Evolutionary conservation across 2,888 invertebrate genomes (phyloP).

Genomic region (Gryllus longicercus): DNA sequence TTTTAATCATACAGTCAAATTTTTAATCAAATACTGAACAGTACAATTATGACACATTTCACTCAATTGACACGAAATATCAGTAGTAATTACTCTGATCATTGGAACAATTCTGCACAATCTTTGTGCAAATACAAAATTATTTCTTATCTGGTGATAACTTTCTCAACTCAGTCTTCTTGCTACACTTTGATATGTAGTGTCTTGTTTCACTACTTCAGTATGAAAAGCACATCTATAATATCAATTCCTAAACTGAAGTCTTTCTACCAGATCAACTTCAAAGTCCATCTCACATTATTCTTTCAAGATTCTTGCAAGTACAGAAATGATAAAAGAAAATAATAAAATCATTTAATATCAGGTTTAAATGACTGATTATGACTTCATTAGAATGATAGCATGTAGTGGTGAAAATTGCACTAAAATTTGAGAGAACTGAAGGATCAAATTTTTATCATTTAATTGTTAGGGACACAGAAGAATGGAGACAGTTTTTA

Average conservation of each 20-base stretch:
- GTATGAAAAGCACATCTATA: not conserved
- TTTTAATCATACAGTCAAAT: not conserved
- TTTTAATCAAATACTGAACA: not conserved
- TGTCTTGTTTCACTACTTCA: not conserved
- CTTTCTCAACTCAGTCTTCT: not conserved
- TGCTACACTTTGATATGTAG: not conserved
- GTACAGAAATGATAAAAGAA: too few relatives aligned
- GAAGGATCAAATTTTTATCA: too few relatives aligned
- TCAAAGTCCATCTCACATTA: too few relatives aligned
- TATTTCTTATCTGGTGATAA: not conserved
- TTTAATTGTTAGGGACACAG: too few relatives aligned
- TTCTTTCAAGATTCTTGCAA: too few relatives aligned
- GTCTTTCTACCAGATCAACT: not conserved
- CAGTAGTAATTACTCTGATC: not conserved
- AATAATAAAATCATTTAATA: too few relatives aligned
- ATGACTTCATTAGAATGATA: too few relatives aligned
- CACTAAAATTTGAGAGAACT: too few relatives aligned
- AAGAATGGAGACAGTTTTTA: too few relatives aligned
- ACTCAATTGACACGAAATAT: conserved; percentile 17
- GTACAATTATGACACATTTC: not conserved
- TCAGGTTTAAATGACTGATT: too few relatives aligned
- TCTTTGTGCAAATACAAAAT: not conserved
- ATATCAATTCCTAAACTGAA: not conserved
- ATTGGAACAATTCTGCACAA: conserved; percentile 10
- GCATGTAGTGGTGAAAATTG: too few relatives aligned